These are phyloP conservation scores for Halisarca cf. caerulea DNA, from an alignment of 37 sponge, comb jelly and placozoan species.

Conservation along the genomic window DNA sequence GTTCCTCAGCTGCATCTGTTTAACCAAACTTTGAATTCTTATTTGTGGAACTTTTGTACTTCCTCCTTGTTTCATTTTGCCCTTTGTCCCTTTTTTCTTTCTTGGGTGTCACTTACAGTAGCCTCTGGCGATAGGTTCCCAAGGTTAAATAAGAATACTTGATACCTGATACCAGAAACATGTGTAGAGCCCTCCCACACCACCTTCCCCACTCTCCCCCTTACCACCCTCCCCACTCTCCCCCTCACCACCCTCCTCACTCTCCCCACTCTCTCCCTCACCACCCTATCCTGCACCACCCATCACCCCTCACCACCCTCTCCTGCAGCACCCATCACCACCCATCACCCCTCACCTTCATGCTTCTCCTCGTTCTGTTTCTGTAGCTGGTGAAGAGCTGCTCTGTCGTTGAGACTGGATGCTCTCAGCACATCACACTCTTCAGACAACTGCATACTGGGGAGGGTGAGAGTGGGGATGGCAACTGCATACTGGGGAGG, in stretches of 20 bases:
- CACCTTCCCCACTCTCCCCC: slow-evolving; percentile 4
- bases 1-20: too few species aligned
- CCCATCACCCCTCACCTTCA: neutral
- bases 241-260: neutral
- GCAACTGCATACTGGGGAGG: too few species aligned
- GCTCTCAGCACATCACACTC: slow-evolving; percentile 37
- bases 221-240: neutral
- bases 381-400: neutral
- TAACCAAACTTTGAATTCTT: too few species aligned
- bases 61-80: too few species aligned
- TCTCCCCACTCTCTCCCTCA: too few species aligned
- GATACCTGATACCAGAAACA: neutral
- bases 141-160: too few species aligned
- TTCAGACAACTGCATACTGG: slow-evolving; percentile 10
- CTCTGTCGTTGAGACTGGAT: neutral
- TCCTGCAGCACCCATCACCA: neutral
- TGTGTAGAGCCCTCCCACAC: slow-evolving; percentile 2
- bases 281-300: neutral
- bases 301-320: neutral
- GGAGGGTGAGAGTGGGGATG: too few species aligned
- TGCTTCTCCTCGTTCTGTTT: neutral
- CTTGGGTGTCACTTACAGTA: too few species aligned
- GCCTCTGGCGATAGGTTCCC: too few species aligned
- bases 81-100: too few species aligned
- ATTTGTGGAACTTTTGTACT: too few species aligned